Base-by-base conservation (phyloP, 2,797 vertebrate species). In the Sebastes taczanowskii region DNA sequence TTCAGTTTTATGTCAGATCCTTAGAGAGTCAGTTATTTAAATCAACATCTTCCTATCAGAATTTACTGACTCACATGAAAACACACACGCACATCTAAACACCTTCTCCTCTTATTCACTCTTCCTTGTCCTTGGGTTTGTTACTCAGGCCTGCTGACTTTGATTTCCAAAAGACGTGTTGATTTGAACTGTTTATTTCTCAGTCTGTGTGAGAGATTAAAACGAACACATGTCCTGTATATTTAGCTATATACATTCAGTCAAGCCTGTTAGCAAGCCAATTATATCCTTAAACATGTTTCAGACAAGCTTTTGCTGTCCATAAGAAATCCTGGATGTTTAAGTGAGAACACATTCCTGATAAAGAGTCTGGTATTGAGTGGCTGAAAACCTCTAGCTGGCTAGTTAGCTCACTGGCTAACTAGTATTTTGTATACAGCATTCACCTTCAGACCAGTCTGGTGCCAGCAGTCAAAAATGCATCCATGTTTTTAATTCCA, bases 21-120 rank as follows among this genome's bases (percentile, higher is more conserved):
- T 94, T 92, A 92, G 93, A 95, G 91, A 94, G 94, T 95, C 94
- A 78, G 93, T 94, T 94, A 93, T 96, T 96, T 94, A 95, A 95
- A 95, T 96, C 94, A 93, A 91, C 93, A 93, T 94, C 91, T 92
- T 92, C 89, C 93, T 89, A 92, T 90, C 89, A 81, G 85, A 92
- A 84, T 92, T 86, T 89, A 82, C 83, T 68, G 74, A 84, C 88
- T 83, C 86, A 71, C 84, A 74, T 69, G 73, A 80, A 84, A 83
- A 87, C 80, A 80, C 80, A 80, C 74, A 71, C 69, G 34, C 55
- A 77, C 60, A 75, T 49, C 18, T 49, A 49, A 25, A 80, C 81
- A 81, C 65, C 71, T 52, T 82, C 70, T 78, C 66, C 64, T 88
- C 64, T 71, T 58, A 55, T 87, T 84, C 81, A 58, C 75, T 80